Base-by-base conservation (phyloP, 2,888 invertebrate species). In the Stegana nigrithorax region DNA sequence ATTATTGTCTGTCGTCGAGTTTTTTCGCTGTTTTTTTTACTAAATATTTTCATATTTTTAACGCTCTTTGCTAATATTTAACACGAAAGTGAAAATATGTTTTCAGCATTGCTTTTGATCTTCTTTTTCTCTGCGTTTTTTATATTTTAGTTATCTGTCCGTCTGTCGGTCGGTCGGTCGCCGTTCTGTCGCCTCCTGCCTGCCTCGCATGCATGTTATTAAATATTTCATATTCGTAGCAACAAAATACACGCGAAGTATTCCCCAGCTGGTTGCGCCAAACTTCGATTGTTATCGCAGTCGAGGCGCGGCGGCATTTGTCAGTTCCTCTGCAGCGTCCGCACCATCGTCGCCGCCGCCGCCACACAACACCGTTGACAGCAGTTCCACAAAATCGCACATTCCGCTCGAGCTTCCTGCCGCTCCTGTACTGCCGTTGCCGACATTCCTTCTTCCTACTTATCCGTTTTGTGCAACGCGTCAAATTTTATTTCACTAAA, bases 51-150 rank as follows among this genome's bases (percentile, higher is more conserved):
- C n/a, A n/a, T n/a, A n/a, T n/a, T n/a, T n/a, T n/a, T n/a, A n/a
- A n/a, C n/a, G n/a, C n/a, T n/a, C n/a, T n/a, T n/a, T n/a, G n/a
- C n/a, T n/a, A n/a, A n/a, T n/a, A n/a, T n/a, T n/a, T n/a, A n/a
- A n/a, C n/a, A n/a, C n/a, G n/a, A n/a, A n/a, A n/a, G n/a, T n/a
- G n/a, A n/a, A n/a, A n/a, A n/a, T n/a, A n/a, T n/a, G n/a, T n/a
- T 66, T 65, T 65, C 67, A 70, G 65, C 51, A 59, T 69, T 67
- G 80, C 80, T 73, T 75, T 75, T 75, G 80, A 75, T 79, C 75
- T 78, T 78, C 63, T 68, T 67, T 71, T 70, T 63, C 63, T 51
- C 50, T 42, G 8, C 2, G 45, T 10, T 45, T 29, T 19, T 36
- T 65, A 55, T 60, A 56, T 61, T 8, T 45, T 45, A 17, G 12